Conservation (phyloP, 2,888 invertebrate species). For the Alentia gelatinosa region DNA sequence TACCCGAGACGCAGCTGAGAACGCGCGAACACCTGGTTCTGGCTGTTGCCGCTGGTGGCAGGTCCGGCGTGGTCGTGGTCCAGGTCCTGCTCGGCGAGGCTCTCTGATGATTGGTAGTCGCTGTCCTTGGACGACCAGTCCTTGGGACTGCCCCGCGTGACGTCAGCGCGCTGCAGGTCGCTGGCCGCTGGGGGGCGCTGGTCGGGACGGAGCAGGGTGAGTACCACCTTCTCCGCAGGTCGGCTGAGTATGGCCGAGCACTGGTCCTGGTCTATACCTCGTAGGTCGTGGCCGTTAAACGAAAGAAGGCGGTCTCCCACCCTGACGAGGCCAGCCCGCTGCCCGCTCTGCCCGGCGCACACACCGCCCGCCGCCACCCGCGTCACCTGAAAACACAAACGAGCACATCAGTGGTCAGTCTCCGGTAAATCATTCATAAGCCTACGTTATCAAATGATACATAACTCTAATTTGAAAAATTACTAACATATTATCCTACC, state of each 20-base stretch:
- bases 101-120: constrained; percentile 52
- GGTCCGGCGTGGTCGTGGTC: not conserved
- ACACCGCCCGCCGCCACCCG: not conserved
- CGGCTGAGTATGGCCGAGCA: constrained; percentile 93
- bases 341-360: not conserved
- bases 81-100: constrained; percentile 20
- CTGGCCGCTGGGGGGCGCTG: not conserved
- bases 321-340: constrained; percentile 82
- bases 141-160: not conserved
- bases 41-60: not conserved
- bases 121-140: constrained; percentile 44
- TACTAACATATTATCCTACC: too few relatives aligned
- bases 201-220: constrained; percentile 84
- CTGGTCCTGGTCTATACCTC: constrained; percentile 91
- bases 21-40: constrained; percentile 12
- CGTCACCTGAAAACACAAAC: not conserved
- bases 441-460: too few relatives aligned
- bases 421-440: too few relatives aligned
- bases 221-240: constrained; percentile 89
- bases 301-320: constrained; percentile 94
- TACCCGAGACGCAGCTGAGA: constrained; percentile 25
- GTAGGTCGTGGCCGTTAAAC: constrained; percentile 89
- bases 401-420: too few relatives aligned
- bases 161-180: not conserved
- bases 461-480: too few relatives aligned